Evolutionary conservation across 2,888 invertebrate genomes (phyloP), one percentile per base, ranked within the genome.

Genomic region (Noctua janthina): DNA sequence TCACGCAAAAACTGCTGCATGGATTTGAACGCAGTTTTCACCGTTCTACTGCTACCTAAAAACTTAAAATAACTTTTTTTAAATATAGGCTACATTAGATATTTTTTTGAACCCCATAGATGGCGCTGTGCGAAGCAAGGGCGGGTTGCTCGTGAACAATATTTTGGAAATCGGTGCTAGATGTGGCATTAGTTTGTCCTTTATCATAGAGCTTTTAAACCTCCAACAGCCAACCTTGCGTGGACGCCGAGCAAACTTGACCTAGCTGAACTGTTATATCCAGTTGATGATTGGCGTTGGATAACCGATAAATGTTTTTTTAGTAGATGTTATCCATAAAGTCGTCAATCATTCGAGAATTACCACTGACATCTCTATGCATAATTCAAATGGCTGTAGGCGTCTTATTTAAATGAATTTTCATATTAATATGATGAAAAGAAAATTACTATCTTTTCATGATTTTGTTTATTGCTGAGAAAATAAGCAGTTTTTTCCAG

Each of bases 201-300:
- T 89, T 82, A 74, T 64, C 59, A 77, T 51, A 66, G 13, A 80
- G 80, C 78, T 84, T 79, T 71, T 83, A 88, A 91, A 90, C 92
- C 91, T 91, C 62, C n/a, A 62, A 62, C 10, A 13, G 13, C 90
- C 91, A 76, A 79, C 88, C 90, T 92, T 91, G 81, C 54, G n/a
- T 39, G 43, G 62, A 81, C 68, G 76, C 86, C 89, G 88, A 92
- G 89, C 85, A 91, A 90, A 92, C 93, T 93, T 94, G 93, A 94
- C 92, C 92, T 89, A 88, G 68, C 86, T 80, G 85, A 89, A 86
- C 84, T 82, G 54, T 66, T 81, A 69, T 73, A 82, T 56, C 84
- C 71, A 81, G 82, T 85, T 72, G 84, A 81, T 87, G 84, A 88
- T 90, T 88, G 84, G 80, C 82, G 85, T 87, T 87, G 75, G 75